Base-by-base conservation (phyloP, 2,113 vertebrate genomes). In the Motacilla alba region DNA sequence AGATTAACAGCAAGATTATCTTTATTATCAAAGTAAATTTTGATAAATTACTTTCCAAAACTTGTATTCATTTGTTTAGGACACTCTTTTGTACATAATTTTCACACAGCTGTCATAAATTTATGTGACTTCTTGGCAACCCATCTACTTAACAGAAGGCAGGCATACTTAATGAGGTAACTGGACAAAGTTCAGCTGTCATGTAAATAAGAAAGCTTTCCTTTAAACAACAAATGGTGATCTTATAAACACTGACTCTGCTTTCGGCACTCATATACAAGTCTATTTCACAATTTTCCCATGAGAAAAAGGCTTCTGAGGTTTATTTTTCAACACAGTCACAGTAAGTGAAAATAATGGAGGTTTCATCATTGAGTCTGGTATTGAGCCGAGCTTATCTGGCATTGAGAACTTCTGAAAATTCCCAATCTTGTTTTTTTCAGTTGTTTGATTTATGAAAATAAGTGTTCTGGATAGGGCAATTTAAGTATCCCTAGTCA, bases 401-500 rank as follows among this genome's bases (percentile, higher is more conserved):
- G 69, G 58, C 19, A 55, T 1, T 67, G 52, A 73, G 44, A 72
- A 73, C 8, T 72, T 52, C 43, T 0, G 7, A 76, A 93, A 89
- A 91, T 87, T 75, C 31, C 31, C 41, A 66, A 6, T 17, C 15
- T 53, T 43, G 1, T 2, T 49, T 79, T 68, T 85, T 73, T 49
- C 28, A 62, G n/a, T 85, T 91, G 30, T 74, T 89, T 59, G 19
- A 67, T 85, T 85, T 53, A 91, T 66, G 62, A 64, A 96, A 96
- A 69, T 52, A 75, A 63, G 81, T 79, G 13, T 56, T 77, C n/a
- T 87, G 58, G 35, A 73, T 35, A 46, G 28, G 39, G 18, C 9
- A 79, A 88, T 56, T 75, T 90, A 93, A 95, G 95, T 73, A 92
- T 82, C 15, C 35, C 53, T 53, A n/a, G 59, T 78, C 55, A 90